Base-by-base conservation (phyloP, 2,113 vertebrate genomes). In the Oxygymnocypris stewartii region DNA sequence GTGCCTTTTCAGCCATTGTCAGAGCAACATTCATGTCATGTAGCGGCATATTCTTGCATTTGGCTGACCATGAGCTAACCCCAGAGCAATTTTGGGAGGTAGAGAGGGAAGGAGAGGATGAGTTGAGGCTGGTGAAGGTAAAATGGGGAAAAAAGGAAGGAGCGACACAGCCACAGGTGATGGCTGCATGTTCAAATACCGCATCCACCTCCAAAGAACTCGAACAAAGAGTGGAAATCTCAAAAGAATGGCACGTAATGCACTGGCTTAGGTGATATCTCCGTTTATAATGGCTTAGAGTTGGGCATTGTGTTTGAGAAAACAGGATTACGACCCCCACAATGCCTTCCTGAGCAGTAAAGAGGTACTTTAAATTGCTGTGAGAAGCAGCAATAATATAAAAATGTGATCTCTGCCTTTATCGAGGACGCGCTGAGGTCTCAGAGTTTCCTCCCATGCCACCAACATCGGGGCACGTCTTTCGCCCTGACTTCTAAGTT, bases 391-490 rank as follows among this genome's bases (percentile, higher is more conserved):
- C 81, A 57, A 80, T 81, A 75, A 80, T 79, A 8, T 49, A 44
- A 63, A 65, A 75, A 74, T 18, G 78, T 14, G 14, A 25, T n/a
- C 12, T 47, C n/a, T 28, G 31, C 35, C 78, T 20, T 74, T 82
- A 61, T 77, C 11, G n/a, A 89, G 88, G 44, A 91, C 82, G 89
- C 88, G 85, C 82, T 89, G 91, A 69, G 87, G 86, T 75, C 73
- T 88, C 65, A 7, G 76, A 89, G 88, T 87, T 89, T 75, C 78
- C 79, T 82, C 91, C 85, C 89, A 89, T 88, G 91, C 91, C 93
- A 93, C 93, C 93, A 92, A 91, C 90, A 84, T 82, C 90, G 85
- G 90, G 89, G 91, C 87, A 89, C 44, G 84, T 88, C 89, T 89
- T 91, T 82, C 20, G 47, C 61, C 59, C 63, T 65, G 65, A 51